Conservation (phyloP, 2,113 vertebrate species). For the Felis catus region F.catus_Fca126_mat1.0 CM031423.1:75264001-75264500, state of each 20-base stretch:
- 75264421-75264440: slow-evolving; percentile 32
- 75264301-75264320: slow-evolving; percentile 32
- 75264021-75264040: background rate
- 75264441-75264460: slow-evolving; percentile 45
- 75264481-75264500: slow-evolving; percentile 34
- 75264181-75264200: background rate
- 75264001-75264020: background rate
- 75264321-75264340: slow-evolving; percentile 7
- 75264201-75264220: background rate
- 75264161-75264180: background rate
- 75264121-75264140: background rate
- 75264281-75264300: slow-evolving; percentile 33
- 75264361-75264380: slow-evolving; percentile 28
- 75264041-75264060: slow-evolving; percentile 35
- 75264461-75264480: slow-evolving; percentile 35
- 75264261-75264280: background rate
- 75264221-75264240: background rate
- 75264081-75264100: background rate
- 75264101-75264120: background rate
- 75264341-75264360: background rate
- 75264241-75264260: background rate
- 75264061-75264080: background rate
- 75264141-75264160: background rate
- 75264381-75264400: slow-evolving; percentile 39
- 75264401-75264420: slow-evolving; percentile 37